Evolutionary conservation across 2,113 vertebrate species (phyloP), one percentile per base, ranked within the genome.

Genomic region (Agapornis roseicollis): DNA sequence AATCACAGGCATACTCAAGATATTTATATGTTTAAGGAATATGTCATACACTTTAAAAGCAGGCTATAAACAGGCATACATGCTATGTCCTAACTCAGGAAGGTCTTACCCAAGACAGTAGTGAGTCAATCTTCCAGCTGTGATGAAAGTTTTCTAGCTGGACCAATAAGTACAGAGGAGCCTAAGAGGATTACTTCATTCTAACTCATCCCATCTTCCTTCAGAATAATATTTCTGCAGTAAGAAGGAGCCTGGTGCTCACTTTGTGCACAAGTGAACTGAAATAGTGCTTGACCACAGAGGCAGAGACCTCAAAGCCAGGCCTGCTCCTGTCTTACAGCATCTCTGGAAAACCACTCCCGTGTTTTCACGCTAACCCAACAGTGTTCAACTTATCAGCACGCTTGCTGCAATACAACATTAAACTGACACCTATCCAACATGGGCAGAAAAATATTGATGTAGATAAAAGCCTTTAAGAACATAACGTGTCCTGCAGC

Each of bases 321-420:
- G 80, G 37, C 39, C 52, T 90, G 13, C 7, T 53, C 19, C 53
- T 89, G 53, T 33, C 52, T 79, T 79, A 22, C 17, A 71, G 22
- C 37, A 61, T 24, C 44, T 86, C 65, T 90, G 78, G 27, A 83
- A 90, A 92, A 80, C 10, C 44, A 17, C 9, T 92, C 53, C n/a
- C 0, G 0, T 66, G 22, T 70, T 93, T 82, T 68, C 85, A 52
- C 33, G 58, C 46, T 31, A 11, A 53, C 52, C 41, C 2, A 0
- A 28, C 55, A 64, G 55, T 14, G 41, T 14, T 49, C 58, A 81
- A 35, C 9, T 69, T 23, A 41, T 66, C 17, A 69, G 46, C 11
- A 42, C 47, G 13, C 27, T 83, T 71, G 29, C 27, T 76, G 66
- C 56, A 82, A 76, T 60, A 69, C 29, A 50, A 77, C 66, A 80